These are phyloP conservation scores for Amblyopsis hoosieri DNA, from an alignment of 2,797 vertebrate genomes.

Conservation along the genomic window DNA sequence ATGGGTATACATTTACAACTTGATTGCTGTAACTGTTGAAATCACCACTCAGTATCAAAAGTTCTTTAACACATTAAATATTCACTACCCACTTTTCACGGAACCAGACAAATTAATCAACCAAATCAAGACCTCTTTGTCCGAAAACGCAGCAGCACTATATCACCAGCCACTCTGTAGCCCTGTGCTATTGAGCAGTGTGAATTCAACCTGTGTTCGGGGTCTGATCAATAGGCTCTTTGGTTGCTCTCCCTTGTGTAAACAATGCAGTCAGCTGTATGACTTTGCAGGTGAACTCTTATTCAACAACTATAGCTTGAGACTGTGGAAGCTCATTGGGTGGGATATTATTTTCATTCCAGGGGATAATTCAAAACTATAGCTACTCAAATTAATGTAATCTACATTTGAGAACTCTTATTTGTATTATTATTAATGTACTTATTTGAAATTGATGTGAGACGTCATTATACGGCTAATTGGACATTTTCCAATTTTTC, in stretches of 20 bases:
- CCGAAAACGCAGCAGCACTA: conserved; percentile 48
- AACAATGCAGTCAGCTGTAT: conserved; percentile 67
- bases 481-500: background rate
- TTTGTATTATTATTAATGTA: no score
- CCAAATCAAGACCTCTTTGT: conserved; percentile 60
- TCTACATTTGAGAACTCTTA: no score
- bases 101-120: conserved; percentile 63
- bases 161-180: conserved; percentile 52
- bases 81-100: conserved; percentile 66
- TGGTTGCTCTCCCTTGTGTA: conserved; percentile 58
- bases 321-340: conserved; percentile 41
- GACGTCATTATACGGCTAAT: background rate
- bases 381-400: background rate
- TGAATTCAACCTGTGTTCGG: conserved; percentile 49
- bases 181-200: conserved; percentile 45
- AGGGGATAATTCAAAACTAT: conserved; percentile 28
- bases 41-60: conserved; percentile 73
- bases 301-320: conserved; percentile 64
- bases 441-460: background rate
- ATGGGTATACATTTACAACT: conserved; percentile 56
- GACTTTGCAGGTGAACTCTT: conserved; percentile 58
- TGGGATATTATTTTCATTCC: conserved; percentile 38
- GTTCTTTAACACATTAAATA: conserved; percentile 73
- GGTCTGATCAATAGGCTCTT: conserved; percentile 63
- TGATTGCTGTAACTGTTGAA: conserved; percentile 48